phyloP scores from a whole-genome alignment of 2,113 vertebrate species.

The Rhagologus leucostigma region DNA sequence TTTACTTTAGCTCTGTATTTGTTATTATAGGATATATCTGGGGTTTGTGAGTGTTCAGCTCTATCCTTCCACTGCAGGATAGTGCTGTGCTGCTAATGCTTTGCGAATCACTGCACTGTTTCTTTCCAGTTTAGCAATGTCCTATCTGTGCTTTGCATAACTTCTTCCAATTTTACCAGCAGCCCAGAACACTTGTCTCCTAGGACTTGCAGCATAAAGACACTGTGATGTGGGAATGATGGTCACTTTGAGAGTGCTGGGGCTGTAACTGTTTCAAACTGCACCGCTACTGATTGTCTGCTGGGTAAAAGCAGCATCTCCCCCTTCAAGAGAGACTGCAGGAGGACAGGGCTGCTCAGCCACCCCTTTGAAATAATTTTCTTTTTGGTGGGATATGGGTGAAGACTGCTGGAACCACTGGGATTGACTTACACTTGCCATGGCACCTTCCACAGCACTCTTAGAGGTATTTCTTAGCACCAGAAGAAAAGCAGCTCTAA shows the following conservation, averaged over 20 bases:
- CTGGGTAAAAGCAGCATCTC: not conserved
- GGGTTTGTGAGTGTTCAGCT: not conserved
- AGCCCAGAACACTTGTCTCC: not conserved
- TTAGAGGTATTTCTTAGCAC: not conserved
- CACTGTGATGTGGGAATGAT: not conserved
- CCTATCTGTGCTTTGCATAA: not conserved
- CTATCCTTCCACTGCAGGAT: not conserved
- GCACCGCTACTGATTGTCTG: not conserved
- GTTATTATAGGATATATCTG: slow-evolving; percentile 22
- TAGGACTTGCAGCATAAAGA: not conserved
- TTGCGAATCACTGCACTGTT: not conserved
- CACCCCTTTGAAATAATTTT: not conserved
- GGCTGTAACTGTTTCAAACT: not conserved
- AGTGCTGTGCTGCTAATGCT: not conserved
- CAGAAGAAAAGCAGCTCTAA: not conserved
- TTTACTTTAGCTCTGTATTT: slow-evolving; percentile 33
- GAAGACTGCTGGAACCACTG: not conserved
- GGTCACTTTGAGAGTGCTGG: not conserved
- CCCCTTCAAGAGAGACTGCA: not conserved
- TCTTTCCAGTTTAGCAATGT: not conserved
- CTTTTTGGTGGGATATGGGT: not conserved
- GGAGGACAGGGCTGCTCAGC: not conserved
- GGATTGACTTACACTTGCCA: not conserved
- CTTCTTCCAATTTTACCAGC: not conserved
- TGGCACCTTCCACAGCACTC: not conserved